Evolutionary conservation across 1,140 invertebrate genomes (phyloP).

Genomic region (Helicoverpa armigera): DNA sequence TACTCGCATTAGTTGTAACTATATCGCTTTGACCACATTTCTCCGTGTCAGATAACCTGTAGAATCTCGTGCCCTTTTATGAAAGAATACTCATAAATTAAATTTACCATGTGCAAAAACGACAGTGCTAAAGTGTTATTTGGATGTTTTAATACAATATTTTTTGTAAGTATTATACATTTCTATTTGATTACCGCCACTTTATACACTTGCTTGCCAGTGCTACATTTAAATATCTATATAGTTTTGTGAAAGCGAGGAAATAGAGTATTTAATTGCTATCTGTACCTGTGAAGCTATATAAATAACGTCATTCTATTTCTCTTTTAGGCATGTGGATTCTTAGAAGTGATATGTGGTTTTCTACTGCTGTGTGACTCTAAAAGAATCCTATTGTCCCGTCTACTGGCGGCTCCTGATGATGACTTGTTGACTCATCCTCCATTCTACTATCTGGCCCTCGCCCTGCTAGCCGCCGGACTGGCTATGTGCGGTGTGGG

Average conservation of each 20-base stretch:
- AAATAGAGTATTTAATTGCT: too few species aligned
- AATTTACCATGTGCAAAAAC: constrained; percentile 71
- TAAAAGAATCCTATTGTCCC: constrained; percentile 90
- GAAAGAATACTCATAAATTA: background rate
- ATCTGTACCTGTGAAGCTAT: background rate
- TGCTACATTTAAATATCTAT: background rate
- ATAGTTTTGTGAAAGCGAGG: too few species aligned
- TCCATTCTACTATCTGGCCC: constrained; percentile 91
- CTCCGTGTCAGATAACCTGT: constrained; percentile 45
- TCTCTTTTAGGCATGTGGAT: constrained; percentile 89
- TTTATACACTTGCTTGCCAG: background rate
- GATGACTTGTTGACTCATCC: constrained; percentile 88
- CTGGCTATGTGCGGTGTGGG: constrained; percentile 89
- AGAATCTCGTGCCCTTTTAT: constrained; percentile 24
- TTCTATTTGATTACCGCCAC: constrained; percentile 28
- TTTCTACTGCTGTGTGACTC: constrained; percentile 90
- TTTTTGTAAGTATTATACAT: constrained; percentile 78
- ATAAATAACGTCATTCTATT: background rate
- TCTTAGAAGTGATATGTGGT: constrained; percentile 89
- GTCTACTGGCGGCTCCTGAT: constrained; percentile 88
- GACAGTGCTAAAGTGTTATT: constrained; percentile 80
- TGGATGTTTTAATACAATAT: constrained; percentile 83
- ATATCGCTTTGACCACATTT: constrained; percentile 54
- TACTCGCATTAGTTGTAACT: constrained; percentile 60
- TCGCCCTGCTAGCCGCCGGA: constrained; percentile 89